phyloP scores from a whole-genome alignment of 2,888 invertebrate genomes.

The Saturnia japonica region DNA sequence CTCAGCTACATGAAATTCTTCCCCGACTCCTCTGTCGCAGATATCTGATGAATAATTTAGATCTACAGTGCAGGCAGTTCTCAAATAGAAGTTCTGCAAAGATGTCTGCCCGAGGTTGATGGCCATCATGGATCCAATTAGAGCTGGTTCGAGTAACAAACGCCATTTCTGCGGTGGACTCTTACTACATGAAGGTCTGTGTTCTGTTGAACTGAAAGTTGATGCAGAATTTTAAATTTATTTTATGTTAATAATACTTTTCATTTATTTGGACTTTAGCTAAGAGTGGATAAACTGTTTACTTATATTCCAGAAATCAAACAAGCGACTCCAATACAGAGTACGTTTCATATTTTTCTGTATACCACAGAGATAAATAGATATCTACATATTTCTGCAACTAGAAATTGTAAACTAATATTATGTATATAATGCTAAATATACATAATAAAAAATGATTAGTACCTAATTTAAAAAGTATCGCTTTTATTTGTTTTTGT shows the following conservation, averaged over 20 bases:
- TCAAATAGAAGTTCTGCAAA: constrained; percentile 87
- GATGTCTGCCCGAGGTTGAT: constrained; percentile 84
- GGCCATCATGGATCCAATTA: constrained; percentile 85
- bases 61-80: constrained; percentile 89
- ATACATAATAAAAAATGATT: not conserved
- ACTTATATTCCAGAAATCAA: too few relatives aligned
- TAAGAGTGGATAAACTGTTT: not conserved
- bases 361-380: too few relatives aligned
- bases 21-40: constrained; percentile 81
- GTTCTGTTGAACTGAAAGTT: constrained; percentile 37
- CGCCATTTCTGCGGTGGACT: constrained; percentile 52
- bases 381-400: too few relatives aligned
- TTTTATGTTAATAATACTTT: not conserved
- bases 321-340: not conserved
- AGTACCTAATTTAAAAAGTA: not conserved
- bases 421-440: not conserved
- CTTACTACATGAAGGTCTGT: constrained; percentile 32
- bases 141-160: constrained; percentile 86
- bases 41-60: constrained; percentile 82
- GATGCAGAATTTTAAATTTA: constrained; percentile 8
- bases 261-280: not conserved
- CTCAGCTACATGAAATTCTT: constrained; percentile 64
- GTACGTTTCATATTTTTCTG: not conserved
- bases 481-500: not conserved
- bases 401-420: not conserved